Evolutionary conservation across 2,113 vertebrate genomes (phyloP).

Genomic region (Microtus pennsylvanicus): DNA sequence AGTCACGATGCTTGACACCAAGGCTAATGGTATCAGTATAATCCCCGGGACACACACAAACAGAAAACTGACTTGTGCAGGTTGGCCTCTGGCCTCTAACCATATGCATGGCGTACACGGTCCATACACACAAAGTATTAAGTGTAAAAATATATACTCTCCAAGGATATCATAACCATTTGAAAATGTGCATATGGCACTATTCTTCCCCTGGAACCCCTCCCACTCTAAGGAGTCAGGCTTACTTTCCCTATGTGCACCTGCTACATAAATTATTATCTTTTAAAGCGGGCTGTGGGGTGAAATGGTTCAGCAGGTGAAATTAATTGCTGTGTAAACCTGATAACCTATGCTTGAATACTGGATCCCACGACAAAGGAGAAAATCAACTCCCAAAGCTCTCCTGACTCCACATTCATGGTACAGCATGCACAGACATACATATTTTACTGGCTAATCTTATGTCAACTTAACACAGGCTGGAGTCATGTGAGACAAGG

Average conservation of each 20-base stretch:
- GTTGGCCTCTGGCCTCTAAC: neutral
- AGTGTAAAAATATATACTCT: neutral
- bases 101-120: neutral
- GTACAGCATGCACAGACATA: neutral
- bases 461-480: neutral
- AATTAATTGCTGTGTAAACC: no score
- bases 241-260: neutral
- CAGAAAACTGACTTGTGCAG: neutral
- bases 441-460: neutral
- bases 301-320: neutral
- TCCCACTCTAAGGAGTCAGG: neutral
- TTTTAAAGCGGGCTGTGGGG: neutral
- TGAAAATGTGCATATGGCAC: neutral
- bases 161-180: conserved; percentile 15
- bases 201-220: neutral
- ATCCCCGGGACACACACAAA: neutral
- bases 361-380: neutral
- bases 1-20: neutral
- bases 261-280: neutral
- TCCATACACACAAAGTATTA: neutral
- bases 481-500: neutral
- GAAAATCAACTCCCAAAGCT: neutral
- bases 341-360: neutral
- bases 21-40: neutral
- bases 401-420: neutral